Evolutionary conservation across 2,888 invertebrate species (phyloP), one percentile per base, ranked within the genome.

Genomic region (Graphium colonna): DNA sequence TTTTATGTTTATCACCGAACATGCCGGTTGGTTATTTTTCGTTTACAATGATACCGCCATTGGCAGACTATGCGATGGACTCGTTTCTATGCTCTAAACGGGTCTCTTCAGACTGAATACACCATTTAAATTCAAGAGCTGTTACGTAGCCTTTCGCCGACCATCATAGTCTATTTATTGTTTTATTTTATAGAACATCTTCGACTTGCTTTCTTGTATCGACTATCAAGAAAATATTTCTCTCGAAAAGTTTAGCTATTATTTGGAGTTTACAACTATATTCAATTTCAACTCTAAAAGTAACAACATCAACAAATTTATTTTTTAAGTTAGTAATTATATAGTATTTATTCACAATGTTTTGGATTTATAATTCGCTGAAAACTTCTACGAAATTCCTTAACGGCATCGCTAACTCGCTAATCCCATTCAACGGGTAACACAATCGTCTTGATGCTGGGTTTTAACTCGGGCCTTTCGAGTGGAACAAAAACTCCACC

Each of bases 111-210:
- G 76, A 79, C 78, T 82, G 82, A 85, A 84, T 79, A 75, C 77
- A 81, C 77, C 73, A 86, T 87, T 87, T 85, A 79, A 80, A 86
- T 85, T 86, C 85, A 85, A 82, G 73, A 79, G 73, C 79, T 72
- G 78, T 75, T 74, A 75, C 78, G 70, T 69, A 75, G 69, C 72
- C 74, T 74, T 75, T 71, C 73, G 69, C 73, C 63, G 63, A 69
- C 73, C 71, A 70, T 75, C 73, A 78, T 78, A 75, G 75, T 71
- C 73, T 75, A 81, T 83, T 79, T 79, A 79, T 76, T 75, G 71
- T 77, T 73, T 70, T 73, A 71, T 73, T 76, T 76, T 75, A 76
- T 73, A 54, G 71, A 60, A 59, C 64, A 75, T 76, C 69, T 77
- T 74, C 77, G 69, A 74, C 73, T 73, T 68, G 69, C 64, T 77